Percentiles rank a stretch among this genome's conserved stretches.
These are phyloP conservation scores for Bos indicus DNA, from an alignment of 2,113 vertebrate species.

Conservation along the genomic window DNA sequence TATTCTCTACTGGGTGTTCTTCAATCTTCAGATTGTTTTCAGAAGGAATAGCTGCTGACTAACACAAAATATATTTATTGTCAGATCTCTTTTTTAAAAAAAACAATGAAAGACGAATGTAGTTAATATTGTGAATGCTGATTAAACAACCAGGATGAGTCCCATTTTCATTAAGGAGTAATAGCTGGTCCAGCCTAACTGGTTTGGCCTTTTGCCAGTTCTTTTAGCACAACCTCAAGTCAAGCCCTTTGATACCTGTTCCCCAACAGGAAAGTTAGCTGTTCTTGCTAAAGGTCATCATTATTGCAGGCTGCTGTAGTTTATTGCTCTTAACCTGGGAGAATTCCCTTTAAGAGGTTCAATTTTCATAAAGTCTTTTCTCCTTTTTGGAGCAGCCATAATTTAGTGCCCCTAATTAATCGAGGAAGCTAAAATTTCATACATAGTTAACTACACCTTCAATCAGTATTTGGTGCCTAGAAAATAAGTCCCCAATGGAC, in stretches of 20 bases:
- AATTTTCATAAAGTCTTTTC: slow-evolving; percentile 67
- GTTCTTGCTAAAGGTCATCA: slow-evolving; percentile 63
- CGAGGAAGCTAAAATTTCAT: slow-evolving; percentile 62
- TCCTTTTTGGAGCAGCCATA: slow-evolving; percentile 55
- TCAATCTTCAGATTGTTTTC: not conserved
- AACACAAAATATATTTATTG: not conserved
- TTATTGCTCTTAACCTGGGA: slow-evolving; percentile 65
- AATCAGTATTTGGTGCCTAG: slow-evolving; percentile 29
- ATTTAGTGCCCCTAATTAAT: slow-evolving; percentile 65
- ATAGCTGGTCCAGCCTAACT: not conserved
- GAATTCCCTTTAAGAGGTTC: slow-evolving; percentile 62
- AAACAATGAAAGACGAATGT: not conserved
- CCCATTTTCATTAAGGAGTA: slow-evolving; percentile 30
- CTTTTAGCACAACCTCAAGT: not conserved
- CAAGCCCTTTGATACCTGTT: not conserved
- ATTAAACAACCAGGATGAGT: slow-evolving; percentile 33
- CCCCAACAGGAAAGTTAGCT: slow-evolving; percentile 22
- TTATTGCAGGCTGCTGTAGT: slow-evolving; percentile 10
- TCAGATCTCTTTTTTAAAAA: not conserved
- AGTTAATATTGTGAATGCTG: not conserved
- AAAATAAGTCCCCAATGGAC: slow-evolving; percentile 60
- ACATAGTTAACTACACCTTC: slow-evolving; percentile 64
- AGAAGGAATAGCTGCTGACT: not conserved
- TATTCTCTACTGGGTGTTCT: not conserved
- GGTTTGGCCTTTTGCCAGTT: slow-evolving; percentile 18